Evolutionary conservation across 2,888 invertebrate species (phyloP), one percentile per base, ranked within the genome.

Genomic region (Thera obeliscata): DNA sequence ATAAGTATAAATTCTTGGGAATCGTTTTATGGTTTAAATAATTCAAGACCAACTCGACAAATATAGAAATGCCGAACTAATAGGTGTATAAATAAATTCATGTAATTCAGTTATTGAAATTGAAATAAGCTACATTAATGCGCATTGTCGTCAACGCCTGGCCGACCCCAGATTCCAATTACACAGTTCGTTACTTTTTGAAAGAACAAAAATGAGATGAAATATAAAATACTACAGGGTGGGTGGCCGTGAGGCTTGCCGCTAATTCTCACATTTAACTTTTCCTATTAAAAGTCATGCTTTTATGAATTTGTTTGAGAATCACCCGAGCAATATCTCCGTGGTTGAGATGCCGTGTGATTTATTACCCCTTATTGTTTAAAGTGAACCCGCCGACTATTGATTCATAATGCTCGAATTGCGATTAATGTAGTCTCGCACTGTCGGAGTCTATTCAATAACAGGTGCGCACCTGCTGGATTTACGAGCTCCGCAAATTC

Each of bases 161-260:
- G 82, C 83, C 82, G 81, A 81, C 81, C 82, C 84, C 81, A 83
- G 82, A 81, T 86, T 85, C 86, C 87, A 87, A 90, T 90, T 90
- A 88, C 87, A 89, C 89, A 89, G 89, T 89, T 89, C 88, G 89
- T 90, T 90, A 90, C 87, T 85, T 86, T 78, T 80, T 76, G 81
- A 86, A 86, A 86, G 82, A 87, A 88, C 89, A 85, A 88, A 88
- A 86, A 89, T 86, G 81, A 84, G 84, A 84, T 81, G 79, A 83
- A 87, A 88, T 87, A 62, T 86, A 75, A 70, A 69, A 71, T 72
- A 83, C 80, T 81, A 77, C 76, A 76, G 77, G 78, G 75, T 79
- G 74, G 81, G 76, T 80, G 63, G 69, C 71, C 64, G 70, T 64
- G 59, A 59, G 67, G 64, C 67, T 62, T 64, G 60, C 62, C 55